phyloP scores from a whole-genome alignment of 2,888 invertebrate genomes.

The Nephrotoma appendiculata region DNA sequence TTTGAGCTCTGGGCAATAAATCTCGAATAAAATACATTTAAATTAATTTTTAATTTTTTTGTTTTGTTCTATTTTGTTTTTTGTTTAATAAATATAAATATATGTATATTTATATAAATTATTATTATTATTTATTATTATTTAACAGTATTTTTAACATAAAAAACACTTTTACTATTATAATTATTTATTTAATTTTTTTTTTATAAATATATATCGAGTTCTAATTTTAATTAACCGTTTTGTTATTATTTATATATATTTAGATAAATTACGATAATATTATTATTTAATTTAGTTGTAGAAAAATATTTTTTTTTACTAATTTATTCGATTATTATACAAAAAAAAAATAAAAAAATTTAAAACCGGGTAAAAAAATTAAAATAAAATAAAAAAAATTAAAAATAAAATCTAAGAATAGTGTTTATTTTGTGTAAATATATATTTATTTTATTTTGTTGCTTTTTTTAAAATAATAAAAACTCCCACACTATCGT shows the following conservation, averaged over 20 bases:
- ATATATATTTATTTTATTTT: neutral
- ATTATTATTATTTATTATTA: neutral
- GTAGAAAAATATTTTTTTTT: neutral
- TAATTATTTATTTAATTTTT: neutral
- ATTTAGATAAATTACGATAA: neutral
- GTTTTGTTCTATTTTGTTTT: neutral
- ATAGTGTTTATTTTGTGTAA: neutral
- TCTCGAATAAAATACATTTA: constrained; percentile 13
- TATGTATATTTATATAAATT: neutral
- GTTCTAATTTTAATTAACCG: neutral
- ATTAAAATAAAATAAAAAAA: constrained; percentile 2
- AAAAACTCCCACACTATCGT: constrained; percentile 1
- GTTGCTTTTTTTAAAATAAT: neutral
- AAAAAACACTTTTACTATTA: neutral
- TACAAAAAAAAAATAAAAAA: neutral
- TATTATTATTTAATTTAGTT: neutral
- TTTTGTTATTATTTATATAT: neutral
- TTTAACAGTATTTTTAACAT: neutral
- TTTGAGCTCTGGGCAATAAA: constrained; percentile 25
- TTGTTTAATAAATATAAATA: neutral
- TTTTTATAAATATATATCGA: neutral
- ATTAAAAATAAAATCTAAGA: constrained; percentile 1
- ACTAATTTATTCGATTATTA: neutral
- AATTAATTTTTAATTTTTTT: neutral
- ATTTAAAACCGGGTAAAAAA: neutral